phyloP scores from a whole-genome alignment of 2,888 invertebrate species.

The Macrosiphum euphorbiae region DNA sequence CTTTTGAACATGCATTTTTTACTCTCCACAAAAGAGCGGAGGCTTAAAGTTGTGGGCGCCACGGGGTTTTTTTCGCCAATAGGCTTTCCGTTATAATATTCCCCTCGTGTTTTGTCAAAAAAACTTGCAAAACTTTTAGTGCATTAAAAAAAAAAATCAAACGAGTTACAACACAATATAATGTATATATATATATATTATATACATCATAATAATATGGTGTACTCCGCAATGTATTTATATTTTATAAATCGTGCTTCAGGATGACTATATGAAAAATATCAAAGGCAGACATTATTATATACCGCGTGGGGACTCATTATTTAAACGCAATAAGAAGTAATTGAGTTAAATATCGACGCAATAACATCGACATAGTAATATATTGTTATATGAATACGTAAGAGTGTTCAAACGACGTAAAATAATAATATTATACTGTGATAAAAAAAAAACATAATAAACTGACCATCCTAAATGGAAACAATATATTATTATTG shows the following conservation, averaged over 20 bases:
- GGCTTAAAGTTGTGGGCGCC: slow-evolving; percentile 52
- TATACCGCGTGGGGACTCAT: not conserved
- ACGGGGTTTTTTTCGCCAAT: slow-evolving; percentile 39
- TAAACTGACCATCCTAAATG: not conserved
- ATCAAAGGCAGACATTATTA: not conserved
- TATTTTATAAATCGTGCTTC: not conserved
- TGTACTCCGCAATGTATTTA: not conserved
- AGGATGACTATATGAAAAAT: not conserved
- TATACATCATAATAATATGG: not conserved
- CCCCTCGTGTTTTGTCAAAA: slow-evolving; percentile 18
- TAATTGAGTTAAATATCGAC: not conserved
- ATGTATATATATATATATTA: not conserved
- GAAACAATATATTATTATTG: not conserved
- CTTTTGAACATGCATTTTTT: slow-evolving; percentile 41
- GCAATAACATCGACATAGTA: not conserved
- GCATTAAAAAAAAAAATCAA: slow-evolving; percentile 28
- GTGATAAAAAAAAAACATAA: not conserved
- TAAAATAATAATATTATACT: not conserved
- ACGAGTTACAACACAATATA: not conserved
- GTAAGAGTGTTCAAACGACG: not conserved
- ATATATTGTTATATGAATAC: not conserved
- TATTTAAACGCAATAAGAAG: not conserved
- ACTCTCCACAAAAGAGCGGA: slow-evolving; percentile 39
- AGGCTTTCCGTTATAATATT: not conserved
- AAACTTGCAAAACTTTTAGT: slow-evolving; percentile 50